These are phyloP conservation scores for Phalanger gymnotis DNA, from an alignment of 2,797 vertebrate genomes.

Conservation along the genomic window DNA sequence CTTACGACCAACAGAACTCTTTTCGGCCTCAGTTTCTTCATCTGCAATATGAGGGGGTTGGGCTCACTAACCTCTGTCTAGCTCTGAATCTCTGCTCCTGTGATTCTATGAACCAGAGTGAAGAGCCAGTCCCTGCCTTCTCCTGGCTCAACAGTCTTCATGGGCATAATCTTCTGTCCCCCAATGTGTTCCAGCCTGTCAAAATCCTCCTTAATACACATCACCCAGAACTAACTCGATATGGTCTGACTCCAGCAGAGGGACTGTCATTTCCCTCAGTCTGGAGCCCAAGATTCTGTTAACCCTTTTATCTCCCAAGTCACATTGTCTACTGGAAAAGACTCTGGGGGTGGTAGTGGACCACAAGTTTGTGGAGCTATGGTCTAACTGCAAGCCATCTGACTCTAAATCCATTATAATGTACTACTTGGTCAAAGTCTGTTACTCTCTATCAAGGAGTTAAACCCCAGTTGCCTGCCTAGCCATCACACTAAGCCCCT, in stretches of 20 bases:
- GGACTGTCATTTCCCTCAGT: not conserved
- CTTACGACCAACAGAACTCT: not conserved
- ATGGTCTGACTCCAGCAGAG: not conserved
- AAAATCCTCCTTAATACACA: not conserved
- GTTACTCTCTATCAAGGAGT: not conserved
- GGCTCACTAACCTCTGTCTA: no score
- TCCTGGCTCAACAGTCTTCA: not conserved
- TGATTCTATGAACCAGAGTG: not conserved
- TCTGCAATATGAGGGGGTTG: not conserved
- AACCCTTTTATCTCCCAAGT: no score
- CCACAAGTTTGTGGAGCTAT: not conserved
- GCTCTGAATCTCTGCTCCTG: not conserved
- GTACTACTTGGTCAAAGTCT: not conserved
- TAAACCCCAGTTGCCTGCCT: not conserved
- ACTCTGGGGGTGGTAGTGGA: no score
- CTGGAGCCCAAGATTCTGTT: no score
- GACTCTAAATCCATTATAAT: no score
- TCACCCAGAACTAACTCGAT: no score
- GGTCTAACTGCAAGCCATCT: not conserved
- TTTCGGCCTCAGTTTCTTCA: not conserved
- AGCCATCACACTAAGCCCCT: not conserved
- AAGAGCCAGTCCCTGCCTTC: not conserved
- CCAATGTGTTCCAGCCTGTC: not conserved
- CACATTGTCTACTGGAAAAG: not conserved
- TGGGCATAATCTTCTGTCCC: no score